These are phyloP conservation scores for Sarcophaga peregrina DNA, from an alignment of 1,140 invertebrate genomes.

Conservation along the genomic window DNA sequence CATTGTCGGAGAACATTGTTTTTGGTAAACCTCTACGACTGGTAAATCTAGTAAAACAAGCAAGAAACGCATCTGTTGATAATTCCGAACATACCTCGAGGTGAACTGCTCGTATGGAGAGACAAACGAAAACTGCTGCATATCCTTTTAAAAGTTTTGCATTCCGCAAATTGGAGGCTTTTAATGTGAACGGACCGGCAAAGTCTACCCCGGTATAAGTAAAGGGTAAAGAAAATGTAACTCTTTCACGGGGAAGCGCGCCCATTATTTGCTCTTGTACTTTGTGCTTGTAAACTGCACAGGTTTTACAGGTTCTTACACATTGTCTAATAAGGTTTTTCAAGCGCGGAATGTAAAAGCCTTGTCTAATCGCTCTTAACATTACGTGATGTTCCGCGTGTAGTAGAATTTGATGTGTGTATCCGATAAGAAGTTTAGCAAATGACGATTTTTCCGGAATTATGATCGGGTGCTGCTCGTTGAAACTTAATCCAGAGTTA, in stretches of 20 bases:
- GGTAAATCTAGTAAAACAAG: not conserved
- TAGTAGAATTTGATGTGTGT: not conserved
- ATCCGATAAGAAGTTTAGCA: not conserved
- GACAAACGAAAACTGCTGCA: conserved; percentile 2
- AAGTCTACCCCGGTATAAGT: not conserved
- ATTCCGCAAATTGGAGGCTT: not conserved
- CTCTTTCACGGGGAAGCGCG: not conserved
- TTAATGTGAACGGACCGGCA: not conserved
- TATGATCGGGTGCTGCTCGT: conserved; percentile 38
- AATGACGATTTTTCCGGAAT: conserved; percentile 19
- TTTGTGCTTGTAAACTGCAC: no score
- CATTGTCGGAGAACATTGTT: not conserved
- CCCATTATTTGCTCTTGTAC: no score
- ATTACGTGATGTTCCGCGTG: conserved; percentile 4
- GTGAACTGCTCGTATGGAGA: not conserved
- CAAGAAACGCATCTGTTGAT: not conserved
- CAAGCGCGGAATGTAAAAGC: not conserved
- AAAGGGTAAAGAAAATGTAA: not conserved
- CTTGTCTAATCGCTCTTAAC: not conserved
- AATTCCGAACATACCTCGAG: not conserved
- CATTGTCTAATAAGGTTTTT: not conserved
- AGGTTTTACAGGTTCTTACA: not conserved
- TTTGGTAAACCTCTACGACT: not conserved
- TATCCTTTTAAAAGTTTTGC: not conserved
- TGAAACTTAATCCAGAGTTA: not conserved